Evolutionary conservation across 2,797 vertebrate species (phyloP).

Genomic region (Ateles fusciceps): DNA sequence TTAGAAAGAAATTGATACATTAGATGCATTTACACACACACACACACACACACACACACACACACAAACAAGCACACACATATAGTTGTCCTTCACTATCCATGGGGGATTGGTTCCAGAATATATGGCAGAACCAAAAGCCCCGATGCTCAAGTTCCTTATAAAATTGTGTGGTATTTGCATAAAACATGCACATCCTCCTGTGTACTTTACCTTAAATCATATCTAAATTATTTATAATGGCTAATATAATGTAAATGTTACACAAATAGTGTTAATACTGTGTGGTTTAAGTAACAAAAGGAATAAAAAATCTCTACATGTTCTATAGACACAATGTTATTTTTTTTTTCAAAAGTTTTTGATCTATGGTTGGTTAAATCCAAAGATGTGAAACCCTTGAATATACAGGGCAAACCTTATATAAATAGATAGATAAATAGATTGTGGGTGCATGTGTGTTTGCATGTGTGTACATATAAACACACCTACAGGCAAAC

Average conservation of each 20-base stretch:
- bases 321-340: not conserved
- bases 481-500: not conserved
- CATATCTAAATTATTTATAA: not conserved
- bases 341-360: not conserved
- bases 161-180: not conserved
- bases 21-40: no score
- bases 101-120: not conserved
- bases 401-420: not conserved
- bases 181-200: not conserved
- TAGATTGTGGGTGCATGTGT: not conserved
- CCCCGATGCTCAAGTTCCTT: not conserved
- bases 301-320: not conserved
- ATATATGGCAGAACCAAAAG: not conserved
- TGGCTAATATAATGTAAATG: not conserved
- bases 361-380: not conserved
- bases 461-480: not conserved
- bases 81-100: not conserved
- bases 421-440: no score
- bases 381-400: not conserved
- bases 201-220: not conserved
- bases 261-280: not conserved
- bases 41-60: not conserved
- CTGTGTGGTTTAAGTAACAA: not conserved
- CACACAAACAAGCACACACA: not conserved
- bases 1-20: not conserved